These are phyloP conservation scores for Trimorus sp. DNA, from an alignment of 2,888 invertebrate genomes.

Conservation along the genomic window DNA sequence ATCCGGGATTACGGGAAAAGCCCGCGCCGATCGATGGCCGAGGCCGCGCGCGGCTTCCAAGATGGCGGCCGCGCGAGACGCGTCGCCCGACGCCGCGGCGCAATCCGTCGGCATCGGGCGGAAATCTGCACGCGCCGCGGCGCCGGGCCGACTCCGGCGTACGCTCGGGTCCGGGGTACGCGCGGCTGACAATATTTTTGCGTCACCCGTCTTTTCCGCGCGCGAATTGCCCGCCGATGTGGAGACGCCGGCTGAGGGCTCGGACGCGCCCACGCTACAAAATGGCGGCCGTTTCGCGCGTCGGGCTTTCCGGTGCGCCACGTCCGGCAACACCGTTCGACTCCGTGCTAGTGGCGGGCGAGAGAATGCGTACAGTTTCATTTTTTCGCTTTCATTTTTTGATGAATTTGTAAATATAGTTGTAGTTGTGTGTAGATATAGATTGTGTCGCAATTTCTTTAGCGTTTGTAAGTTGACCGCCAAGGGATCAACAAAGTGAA, in stretches of 20 bases:
- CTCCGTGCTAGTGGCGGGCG: too few relatives aligned
- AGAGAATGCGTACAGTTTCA: too few relatives aligned
- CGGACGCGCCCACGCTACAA: slow-evolving; percentile 76
- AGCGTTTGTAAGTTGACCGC: too few relatives aligned
- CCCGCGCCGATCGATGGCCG: background rate
- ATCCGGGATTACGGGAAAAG: background rate
- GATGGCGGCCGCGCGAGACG: slow-evolving; percentile 67
- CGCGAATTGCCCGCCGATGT: slow-evolving; percentile 40
- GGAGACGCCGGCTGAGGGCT: slow-evolving; percentile 77
- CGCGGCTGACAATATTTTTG: background rate
- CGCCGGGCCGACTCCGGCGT: background rate
- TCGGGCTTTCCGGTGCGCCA: background rate
- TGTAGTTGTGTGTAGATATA: too few relatives aligned
- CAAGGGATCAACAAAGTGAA: too few relatives aligned
- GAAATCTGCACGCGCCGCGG: background rate
- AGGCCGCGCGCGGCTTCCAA: slow-evolving; percentile 42
- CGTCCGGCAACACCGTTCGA: too few relatives aligned
- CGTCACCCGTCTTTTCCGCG: slow-evolving; percentile 13
- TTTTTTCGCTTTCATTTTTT: too few relatives aligned
- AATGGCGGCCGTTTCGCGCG: slow-evolving; percentile 42
- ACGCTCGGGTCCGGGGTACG: background rate
- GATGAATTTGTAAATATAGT: too few relatives aligned
- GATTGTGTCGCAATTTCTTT: too few relatives aligned
- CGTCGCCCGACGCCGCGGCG: slow-evolving; percentile 16
- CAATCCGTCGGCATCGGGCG: slow-evolving; percentile 22